Conservation (phyloP, 2,888 invertebrate species). For the Agrotis clavis region DNA sequence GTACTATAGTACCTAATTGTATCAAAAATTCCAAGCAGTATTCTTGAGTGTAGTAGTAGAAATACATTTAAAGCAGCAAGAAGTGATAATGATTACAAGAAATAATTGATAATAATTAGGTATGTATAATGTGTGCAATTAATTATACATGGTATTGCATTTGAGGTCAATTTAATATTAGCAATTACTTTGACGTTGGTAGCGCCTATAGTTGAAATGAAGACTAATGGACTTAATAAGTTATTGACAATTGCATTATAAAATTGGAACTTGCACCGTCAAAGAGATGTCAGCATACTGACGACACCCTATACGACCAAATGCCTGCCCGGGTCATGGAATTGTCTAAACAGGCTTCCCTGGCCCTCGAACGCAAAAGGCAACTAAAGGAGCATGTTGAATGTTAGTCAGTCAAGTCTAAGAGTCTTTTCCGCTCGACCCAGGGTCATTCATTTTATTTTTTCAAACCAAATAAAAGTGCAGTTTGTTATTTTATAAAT, state of each 20-base stretch:
- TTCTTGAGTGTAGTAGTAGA: neutral
- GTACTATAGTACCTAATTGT: neutral
- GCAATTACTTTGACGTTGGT: slow-evolving; percentile 20
- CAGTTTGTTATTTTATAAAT: slow-evolving; percentile 12
- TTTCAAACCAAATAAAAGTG: too few relatives aligned
- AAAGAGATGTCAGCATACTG: too few relatives aligned
- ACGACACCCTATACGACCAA: too few relatives aligned
- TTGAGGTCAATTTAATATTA: slow-evolving; percentile 19
- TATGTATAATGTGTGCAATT: neutral
- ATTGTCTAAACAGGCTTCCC: too few relatives aligned
- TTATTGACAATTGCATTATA: slow-evolving; percentile 8
- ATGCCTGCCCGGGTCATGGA: too few relatives aligned
- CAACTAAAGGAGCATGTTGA: too few relatives aligned
- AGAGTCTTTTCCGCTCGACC: too few relatives aligned
- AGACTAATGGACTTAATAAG: slow-evolving; percentile 15
- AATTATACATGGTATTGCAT: neutral
- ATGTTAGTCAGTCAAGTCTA: too few relatives aligned
- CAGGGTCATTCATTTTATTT: too few relatives aligned
- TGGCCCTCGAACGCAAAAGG: too few relatives aligned
- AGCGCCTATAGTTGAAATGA: slow-evolving; percentile 1
- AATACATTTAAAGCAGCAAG: too few relatives aligned
- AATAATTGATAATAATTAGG: slow-evolving; percentile 17
- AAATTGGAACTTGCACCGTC: too few relatives aligned
- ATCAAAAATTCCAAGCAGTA: neutral
- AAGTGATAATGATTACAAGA: neutral